phyloP scores from a whole-genome alignment of 2,888 invertebrate genomes.

The Cenopis cana region DNA sequence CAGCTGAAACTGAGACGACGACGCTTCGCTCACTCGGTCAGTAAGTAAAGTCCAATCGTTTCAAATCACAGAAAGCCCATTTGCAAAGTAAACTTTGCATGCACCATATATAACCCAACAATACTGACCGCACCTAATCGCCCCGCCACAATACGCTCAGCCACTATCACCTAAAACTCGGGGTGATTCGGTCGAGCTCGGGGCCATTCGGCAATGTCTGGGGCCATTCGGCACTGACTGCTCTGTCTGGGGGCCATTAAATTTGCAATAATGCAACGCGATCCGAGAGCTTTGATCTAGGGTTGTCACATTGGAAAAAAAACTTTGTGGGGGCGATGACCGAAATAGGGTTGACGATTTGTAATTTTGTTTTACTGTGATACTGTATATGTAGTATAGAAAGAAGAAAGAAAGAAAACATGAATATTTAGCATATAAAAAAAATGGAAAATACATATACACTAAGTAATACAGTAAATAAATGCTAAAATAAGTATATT shows the following conservation, averaged over 20 bases:
- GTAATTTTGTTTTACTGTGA: not conserved
- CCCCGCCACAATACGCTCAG: constrained; percentile 4
- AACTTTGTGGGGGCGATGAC: constrained; percentile 33
- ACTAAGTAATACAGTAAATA: too few species aligned
- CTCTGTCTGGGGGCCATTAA: constrained; percentile 42
- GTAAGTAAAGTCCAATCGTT: not conserved
- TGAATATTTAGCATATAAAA: too few species aligned
- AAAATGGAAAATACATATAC: too few species aligned
- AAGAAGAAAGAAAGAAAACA: too few species aligned
- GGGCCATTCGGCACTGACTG: constrained; percentile 14
- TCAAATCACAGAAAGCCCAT: constrained; percentile 5
- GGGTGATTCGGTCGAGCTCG: constrained; percentile 18
- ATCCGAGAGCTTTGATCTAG: constrained; percentile 43
- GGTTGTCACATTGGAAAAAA: constrained; percentile 39
- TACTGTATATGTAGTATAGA: not conserved
- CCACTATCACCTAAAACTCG: not conserved
- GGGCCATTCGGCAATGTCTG: constrained; percentile 21
- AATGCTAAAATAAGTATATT: too few species aligned
- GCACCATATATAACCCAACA: constrained; percentile 8
- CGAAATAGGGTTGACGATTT: constrained; percentile 14
- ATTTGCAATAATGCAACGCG: constrained; percentile 44
- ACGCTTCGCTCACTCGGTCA: too few species aligned
- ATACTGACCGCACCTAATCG: constrained; percentile 26
- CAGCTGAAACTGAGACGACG: too few species aligned
- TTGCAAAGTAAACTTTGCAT: constrained; percentile 7